Evolutionary conservation across 2,797 vertebrate species (phyloP), one percentile per base, ranked within the genome.

Genomic region (Thunnus albacares): DNA sequence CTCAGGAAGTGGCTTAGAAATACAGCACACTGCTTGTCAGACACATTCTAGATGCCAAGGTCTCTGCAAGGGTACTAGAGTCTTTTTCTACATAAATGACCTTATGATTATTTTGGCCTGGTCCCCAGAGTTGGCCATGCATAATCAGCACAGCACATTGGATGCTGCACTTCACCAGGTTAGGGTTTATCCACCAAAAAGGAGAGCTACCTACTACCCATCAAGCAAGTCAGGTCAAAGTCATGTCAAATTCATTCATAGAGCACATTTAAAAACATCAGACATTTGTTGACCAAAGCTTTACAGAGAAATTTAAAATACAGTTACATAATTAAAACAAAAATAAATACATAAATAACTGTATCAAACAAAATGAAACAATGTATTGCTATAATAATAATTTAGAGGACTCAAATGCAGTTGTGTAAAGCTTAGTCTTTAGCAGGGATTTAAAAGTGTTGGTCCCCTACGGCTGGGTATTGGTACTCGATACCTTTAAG

Each of bases 61-160:
- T 81, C 73, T 79, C 52, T 71, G 53, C 41, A 61, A 75, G 71
- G 30, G 70, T 63, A 53, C 41, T 56, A 38, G 26, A 73, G 33
- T 60, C 30, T 47, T 84, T 63, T 81, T 71, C 28, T 71, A 66
- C 65, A 43, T 64, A 51, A 73, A 80, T 72, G 28, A 75, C 71
- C 74, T 45, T 51, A 52, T 77, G 51, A 79, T 71, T 64, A 49
- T 73, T 82, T 85, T 85, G 72, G 55, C 60, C 55, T 83, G 43
- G 47, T 79, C 75, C 76, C 66, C 15, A 67, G 26, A 45, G 52
- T 70, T 17, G 22, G 45, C 49, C 45, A 45, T 52, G 28, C 74
- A 49, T 49, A 17, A 49, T 76, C 22, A 51, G 65, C n/a, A 62
- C 68, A 71, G 28, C 15, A 12, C 33, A n/a, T 41, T 24, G 60